Evolutionary conservation across 2,888 invertebrate genomes (phyloP).

Genomic region (Drosophila leonis): DNA sequence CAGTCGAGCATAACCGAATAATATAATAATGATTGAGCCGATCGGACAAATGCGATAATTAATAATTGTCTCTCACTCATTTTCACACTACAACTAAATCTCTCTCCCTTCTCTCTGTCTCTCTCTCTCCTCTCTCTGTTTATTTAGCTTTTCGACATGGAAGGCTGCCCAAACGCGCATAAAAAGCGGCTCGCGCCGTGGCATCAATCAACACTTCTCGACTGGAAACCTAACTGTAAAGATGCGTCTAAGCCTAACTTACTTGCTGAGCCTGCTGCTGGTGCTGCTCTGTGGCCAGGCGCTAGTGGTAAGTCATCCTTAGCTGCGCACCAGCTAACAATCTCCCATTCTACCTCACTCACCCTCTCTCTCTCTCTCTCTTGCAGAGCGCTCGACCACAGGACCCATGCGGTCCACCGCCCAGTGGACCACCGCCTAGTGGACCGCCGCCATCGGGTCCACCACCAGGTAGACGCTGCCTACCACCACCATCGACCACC

Average conservation of each 20-base stretch:
- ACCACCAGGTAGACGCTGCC: slow-evolving; percentile 57
- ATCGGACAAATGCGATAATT: slow-evolving; percentile 9
- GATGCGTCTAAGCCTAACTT: slow-evolving; percentile 49
- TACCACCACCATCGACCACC: slow-evolving; percentile 48
- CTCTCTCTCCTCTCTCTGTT: neutral
- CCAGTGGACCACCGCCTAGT: slow-evolving; percentile 58
- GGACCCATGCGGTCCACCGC: slow-evolving; percentile 60
- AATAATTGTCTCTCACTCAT: slow-evolving; percentile 23
- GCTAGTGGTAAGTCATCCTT: slow-evolving; percentile 53
- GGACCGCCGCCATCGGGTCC: slow-evolving; percentile 61
- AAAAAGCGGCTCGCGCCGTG: slow-evolving; percentile 9
- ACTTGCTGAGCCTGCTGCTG: slow-evolving; percentile 37
- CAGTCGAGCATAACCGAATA: slow-evolving; percentile 20
- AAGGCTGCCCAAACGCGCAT: slow-evolving; percentile 26
- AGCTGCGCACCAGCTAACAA: neutral
- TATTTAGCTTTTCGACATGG: slow-evolving; percentile 47
- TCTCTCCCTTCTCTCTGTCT: no score
- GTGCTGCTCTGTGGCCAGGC: slow-evolving; percentile 35
- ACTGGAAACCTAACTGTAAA: slow-evolving; percentile 12
- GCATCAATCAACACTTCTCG: slow-evolving; percentile 20
- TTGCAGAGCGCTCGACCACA: slow-evolving; percentile 56
- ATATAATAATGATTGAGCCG: slow-evolving; percentile 21
- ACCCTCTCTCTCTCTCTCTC: no score
- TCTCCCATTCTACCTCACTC: neutral
- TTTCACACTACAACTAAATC: slow-evolving; percentile 28